A percentile compares a stretch with the other conserved stretches of the same genome.
Conservation (phyloP, 92 coral and sea anemone genomes). For the Porites lobata region DNA sequence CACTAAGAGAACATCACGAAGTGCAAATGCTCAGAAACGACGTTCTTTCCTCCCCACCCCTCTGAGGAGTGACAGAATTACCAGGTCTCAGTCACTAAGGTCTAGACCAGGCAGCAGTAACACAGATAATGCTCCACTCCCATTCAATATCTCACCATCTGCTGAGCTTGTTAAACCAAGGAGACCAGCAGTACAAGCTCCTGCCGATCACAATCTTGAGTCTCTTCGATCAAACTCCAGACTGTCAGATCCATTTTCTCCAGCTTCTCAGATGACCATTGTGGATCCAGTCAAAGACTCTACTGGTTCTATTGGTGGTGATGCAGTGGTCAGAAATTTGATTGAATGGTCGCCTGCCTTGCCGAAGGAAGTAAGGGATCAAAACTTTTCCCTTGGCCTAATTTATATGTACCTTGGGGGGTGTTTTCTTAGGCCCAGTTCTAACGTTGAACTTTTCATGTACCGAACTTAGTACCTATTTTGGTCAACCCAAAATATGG, state of each 20-base stretch:
- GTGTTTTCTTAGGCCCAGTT: too few relatives aligned
- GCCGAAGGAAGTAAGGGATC: slow-evolving; percentile 27
- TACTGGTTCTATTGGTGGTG: background rate
- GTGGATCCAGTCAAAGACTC: background rate
- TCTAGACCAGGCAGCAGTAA: background rate
- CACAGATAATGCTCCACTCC: background rate
- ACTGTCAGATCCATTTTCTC: slow-evolving; percentile 44
- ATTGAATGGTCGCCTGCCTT: slow-evolving; percentile 33
- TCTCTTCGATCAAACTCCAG: background rate
- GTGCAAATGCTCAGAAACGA: slow-evolving; percentile 76
- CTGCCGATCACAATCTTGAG: background rate
- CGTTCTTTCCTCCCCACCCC: slow-evolving; percentile 90
- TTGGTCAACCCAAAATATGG: too few relatives aligned
- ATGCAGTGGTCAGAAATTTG: slow-evolving; percentile 25
- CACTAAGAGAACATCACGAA: slow-evolving; percentile 50
- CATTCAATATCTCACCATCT: slow-evolving; percentile 37
- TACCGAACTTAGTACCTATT: too few relatives aligned
- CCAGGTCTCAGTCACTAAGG: slow-evolving; percentile 38
- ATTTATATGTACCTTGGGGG: background rate
- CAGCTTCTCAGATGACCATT: background rate
- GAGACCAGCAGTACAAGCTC: background rate
- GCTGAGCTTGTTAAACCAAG: slow-evolving; percentile 29
- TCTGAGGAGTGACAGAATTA: slow-evolving; percentile 3
- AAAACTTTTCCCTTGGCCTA: too few relatives aligned
- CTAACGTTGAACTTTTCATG: too few relatives aligned